A percentile compares a stretch with the other conserved stretches of the same genome.
phyloP scores from a whole-genome alignment of 1,140 invertebrate genomes.

The Andrena cerasifolii region DNA sequence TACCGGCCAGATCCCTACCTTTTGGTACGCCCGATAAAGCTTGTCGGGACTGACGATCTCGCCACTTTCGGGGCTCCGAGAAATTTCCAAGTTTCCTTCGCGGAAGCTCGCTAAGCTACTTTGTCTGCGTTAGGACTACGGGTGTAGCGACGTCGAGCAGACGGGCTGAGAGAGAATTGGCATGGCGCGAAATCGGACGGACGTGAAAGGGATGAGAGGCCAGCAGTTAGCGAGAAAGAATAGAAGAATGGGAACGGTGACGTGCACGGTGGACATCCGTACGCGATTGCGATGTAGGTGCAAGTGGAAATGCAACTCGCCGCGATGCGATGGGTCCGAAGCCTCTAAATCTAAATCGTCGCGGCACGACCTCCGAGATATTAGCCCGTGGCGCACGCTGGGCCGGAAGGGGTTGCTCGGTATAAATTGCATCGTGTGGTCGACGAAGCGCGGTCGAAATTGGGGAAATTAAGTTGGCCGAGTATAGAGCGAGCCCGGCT shows the following conservation, averaged over 20 bases:
- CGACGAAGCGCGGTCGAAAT: conserved; percentile 71
- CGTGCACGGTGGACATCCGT: too few species aligned
- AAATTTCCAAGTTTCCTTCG: conserved; percentile 51
- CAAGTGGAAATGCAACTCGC: conserved; percentile 24
- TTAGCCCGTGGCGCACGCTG: conserved; percentile 47
- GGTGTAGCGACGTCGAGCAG: background rate
- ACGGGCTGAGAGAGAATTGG: conserved; percentile 18
- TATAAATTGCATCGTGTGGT: conserved; percentile 70
- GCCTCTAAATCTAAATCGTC: conserved; percentile 62
- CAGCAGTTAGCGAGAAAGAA: too few species aligned
- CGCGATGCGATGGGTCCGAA: conserved; percentile 44
- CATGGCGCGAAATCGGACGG: too few species aligned
- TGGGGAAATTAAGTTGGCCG: conserved; percentile 70
- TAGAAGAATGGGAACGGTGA: conserved; percentile 24
- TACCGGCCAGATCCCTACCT: conserved; percentile 54
- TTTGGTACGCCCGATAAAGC: conserved; percentile 49
- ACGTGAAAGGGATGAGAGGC: too few species aligned
- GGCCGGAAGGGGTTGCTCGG: conserved; percentile 43
- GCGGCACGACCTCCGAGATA: conserved; percentile 62
- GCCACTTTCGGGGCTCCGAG: conserved; percentile 25
- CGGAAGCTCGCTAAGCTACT: conserved; percentile 8
- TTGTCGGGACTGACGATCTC: conserved; percentile 32
- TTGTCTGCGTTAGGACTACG: conserved; percentile 7
- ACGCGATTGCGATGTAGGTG: conserved; percentile 18
- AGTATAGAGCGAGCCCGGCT: conserved; percentile 55